Base-by-base conservation (phyloP, 92 coral and sea anemone genomes). In the Siderastrea siderea region DNA sequence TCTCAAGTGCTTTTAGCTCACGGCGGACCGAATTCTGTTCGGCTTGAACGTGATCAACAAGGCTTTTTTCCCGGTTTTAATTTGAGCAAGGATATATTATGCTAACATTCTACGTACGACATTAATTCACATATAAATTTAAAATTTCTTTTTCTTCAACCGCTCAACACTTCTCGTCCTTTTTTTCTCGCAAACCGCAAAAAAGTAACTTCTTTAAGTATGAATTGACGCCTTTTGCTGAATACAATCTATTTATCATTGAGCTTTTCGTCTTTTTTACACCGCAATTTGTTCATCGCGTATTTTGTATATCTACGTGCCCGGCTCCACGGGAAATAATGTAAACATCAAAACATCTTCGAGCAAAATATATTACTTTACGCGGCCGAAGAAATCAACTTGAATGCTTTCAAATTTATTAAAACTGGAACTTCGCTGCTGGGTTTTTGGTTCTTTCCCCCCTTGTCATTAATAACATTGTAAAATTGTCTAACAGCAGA, bases 241-340 rank as follows among this genome's bases (percentile, higher is more conserved):
- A 45, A 47, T 71, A 48, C 78, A 71, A 61, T 70, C 47, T 43
- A 82, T 69, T 71, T 82, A 58, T 58, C 66, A 53, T 55, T 57
- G 69, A 47, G 26, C 57, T 82, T 70, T 68, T 45, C 47, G 44
- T n/a, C 64, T 46, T 60, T 55, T 70, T 82, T 58, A 71, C 59
- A 4, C 86, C 55, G 17, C 86, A 82, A 54, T 69, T 82, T 82
- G 86, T 82, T 48, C 58, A 58, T 69, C 53, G 53, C 77, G 12
- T 46, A 55, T 82, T 69, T 69, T 47, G 17, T 55, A 43, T 71
- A 45, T 19, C 19, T 82, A 84, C 87, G 87, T 84, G 87, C 79
- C 74, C 44, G 17, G 69, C 64, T 62, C 87, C 5, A 50, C 79
- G 73, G 52, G 74, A 38, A 59, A 46, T 77, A 82, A 82, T 78